Percentiles rank a stretch among this genome's conserved stretches.
Conservation (phyloP, 2,888 invertebrate species). For the Parnassius glacialis region DNA sequence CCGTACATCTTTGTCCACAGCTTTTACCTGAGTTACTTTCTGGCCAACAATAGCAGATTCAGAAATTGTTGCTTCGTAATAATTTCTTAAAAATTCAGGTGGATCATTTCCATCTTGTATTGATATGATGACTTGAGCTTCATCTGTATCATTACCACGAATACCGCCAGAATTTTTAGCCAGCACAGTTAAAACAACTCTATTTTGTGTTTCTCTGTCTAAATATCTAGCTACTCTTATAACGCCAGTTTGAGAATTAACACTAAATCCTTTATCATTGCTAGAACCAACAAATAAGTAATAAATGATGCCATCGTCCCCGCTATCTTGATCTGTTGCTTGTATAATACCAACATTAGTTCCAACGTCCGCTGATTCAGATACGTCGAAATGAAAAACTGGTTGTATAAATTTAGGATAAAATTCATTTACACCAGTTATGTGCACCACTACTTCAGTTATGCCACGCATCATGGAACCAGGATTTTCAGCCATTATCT, state of each 20-base stretch:
- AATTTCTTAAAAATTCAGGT: slow-evolving; percentile 91
- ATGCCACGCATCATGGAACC: slow-evolving; percentile 89
- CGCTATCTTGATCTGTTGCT: slow-evolving; percentile 94
- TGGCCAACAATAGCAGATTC: slow-evolving; percentile 90
- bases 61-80: slow-evolving; percentile 89
- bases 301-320: slow-evolving; percentile 92
- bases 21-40: slow-evolving; percentile 88
- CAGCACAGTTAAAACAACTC: slow-evolving; percentile 94
- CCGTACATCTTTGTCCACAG: slow-evolving; percentile 94
- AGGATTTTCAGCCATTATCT: slow-evolving; percentile 92
- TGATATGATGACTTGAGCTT: slow-evolving; percentile 95
- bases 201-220: slow-evolving; percentile 93
- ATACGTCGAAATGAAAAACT: slow-evolving; percentile 95
- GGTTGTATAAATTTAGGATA: slow-evolving; percentile 94
- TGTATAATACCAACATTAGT: slow-evolving; percentile 92
- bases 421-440: slow-evolving; percentile 93
- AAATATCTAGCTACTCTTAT: slow-evolving; percentile 90
- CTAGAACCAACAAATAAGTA: slow-evolving; percentile 96
- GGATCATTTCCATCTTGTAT: slow-evolving; percentile 98
- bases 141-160: slow-evolving; percentile 96
- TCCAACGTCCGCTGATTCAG: slow-evolving; percentile 93
- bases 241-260: slow-evolving; percentile 91
- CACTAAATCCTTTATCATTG: slow-evolving; percentile 93
- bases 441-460: slow-evolving; percentile 86
- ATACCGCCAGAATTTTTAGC: slow-evolving; percentile 97